These are phyloP conservation scores for Corella eumyota DNA, from an alignment of 23 tunicate genomes.

Conservation along the genomic window DNA sequence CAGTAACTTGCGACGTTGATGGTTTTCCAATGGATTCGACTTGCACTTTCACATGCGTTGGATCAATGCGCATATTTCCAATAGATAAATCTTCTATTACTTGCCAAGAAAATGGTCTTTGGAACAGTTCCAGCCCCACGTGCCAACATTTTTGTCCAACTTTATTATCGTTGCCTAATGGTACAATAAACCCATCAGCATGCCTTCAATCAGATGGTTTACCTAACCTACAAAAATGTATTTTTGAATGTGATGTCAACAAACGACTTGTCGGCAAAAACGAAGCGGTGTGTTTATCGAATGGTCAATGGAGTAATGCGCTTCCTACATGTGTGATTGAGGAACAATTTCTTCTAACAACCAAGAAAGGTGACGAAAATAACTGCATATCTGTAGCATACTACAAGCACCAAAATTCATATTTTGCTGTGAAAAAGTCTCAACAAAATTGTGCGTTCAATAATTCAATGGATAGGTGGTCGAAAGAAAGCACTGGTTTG, in stretches of 20 bases:
- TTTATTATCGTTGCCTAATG: not conserved
- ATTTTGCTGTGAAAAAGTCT: slow-evolving; percentile 3
- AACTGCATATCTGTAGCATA: slow-evolving; percentile 2
- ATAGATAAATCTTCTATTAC: not conserved
- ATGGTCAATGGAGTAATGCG: slow-evolving; percentile 13
- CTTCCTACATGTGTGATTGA: slow-evolving; percentile 9
- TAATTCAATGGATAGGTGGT: slow-evolving; percentile 10
- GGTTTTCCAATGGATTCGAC: slow-evolving; percentile 7
- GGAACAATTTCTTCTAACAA: slow-evolving; percentile 8
- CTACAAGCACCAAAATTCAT: slow-evolving; percentile 14
- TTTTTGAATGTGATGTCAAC: slow-evolving; percentile 5
- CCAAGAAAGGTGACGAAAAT: not conserved
- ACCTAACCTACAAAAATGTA: slow-evolving; percentile 5
- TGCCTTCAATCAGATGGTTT: slow-evolving; percentile 1
- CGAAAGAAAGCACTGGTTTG: not conserved
- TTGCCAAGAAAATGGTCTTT: slow-evolving; percentile 12
- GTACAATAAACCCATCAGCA: not conserved
- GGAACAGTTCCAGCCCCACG: slow-evolving; percentile 10
- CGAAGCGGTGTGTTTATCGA: slow-evolving; percentile 3
- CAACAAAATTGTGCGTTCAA: not conserved
- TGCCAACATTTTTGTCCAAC: slow-evolving; percentile 17
- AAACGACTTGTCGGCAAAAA: not conserved
- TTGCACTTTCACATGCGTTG: slow-evolving; percentile 11
- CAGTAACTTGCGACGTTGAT: not conserved
- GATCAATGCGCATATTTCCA: not conserved